These are phyloP conservation scores for Criorhina ranunculi DNA, from an alignment of 2,888 invertebrate species.

Conservation along the genomic window DNA sequence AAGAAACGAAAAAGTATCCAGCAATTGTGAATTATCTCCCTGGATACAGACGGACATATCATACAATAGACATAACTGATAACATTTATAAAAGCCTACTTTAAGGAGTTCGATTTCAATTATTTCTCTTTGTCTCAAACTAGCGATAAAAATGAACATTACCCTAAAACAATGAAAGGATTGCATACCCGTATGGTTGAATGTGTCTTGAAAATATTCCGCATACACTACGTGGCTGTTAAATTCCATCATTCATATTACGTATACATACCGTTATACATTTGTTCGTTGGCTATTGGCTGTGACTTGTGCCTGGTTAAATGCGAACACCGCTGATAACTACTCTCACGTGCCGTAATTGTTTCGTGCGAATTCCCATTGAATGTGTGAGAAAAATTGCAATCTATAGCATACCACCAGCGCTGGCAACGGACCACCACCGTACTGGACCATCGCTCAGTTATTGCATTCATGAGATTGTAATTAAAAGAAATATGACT, in stretches of 20 bases:
- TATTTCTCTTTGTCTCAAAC: not conserved
- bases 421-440: slow-evolving; percentile 25
- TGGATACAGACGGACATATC: too few species aligned
- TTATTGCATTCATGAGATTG: slow-evolving; percentile 58
- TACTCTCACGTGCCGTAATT: slow-evolving; percentile 50
- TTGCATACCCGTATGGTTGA: too few species aligned
- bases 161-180: too few species aligned
- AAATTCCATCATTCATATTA: slow-evolving; percentile 29
- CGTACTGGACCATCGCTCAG: slow-evolving; percentile 38
- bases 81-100: too few species aligned
- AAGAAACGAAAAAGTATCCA: too few species aligned
- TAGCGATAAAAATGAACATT: not conserved
- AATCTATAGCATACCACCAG: slow-evolving; percentile 18
- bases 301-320: not conserved
- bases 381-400: slow-evolving; percentile 51
- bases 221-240: not conserved
- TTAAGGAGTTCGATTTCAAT: too few species aligned
- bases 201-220: not conserved
- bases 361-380: slow-evolving; percentile 52
- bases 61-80: too few species aligned
- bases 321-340: not conserved
- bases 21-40: too few species aligned
- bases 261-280: slow-evolving; percentile 9
- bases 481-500: slow-evolving; percentile 65
- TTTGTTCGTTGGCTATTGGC: not conserved